Conservation (phyloP, 2,797 vertebrate genomes). For the Anguilla anguilla region DNA sequence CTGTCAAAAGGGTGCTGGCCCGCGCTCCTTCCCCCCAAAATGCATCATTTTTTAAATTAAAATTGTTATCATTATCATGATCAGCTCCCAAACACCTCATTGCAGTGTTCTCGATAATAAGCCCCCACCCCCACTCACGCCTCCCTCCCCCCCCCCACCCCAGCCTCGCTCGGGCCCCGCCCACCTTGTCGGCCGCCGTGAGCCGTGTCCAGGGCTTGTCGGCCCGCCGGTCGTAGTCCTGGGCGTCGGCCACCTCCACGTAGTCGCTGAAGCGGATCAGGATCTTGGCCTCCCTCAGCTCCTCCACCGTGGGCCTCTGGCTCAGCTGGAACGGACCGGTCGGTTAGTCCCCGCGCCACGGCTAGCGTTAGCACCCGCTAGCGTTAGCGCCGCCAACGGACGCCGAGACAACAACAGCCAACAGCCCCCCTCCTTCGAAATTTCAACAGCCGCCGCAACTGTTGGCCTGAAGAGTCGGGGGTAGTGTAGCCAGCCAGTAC, state of each 20-base stretch:
- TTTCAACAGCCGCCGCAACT: background rate
- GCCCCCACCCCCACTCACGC: no score
- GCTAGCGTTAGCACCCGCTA: background rate
- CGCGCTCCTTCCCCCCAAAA: background rate
- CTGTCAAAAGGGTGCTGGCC: background rate
- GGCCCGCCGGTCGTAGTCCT: slow-evolving; percentile 93
- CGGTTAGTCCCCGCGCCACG: background rate
- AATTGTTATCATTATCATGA: no score
- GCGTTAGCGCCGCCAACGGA: no score
- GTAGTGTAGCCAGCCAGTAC: background rate
- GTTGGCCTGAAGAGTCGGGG: background rate
- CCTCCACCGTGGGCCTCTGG: slow-evolving; percentile 94
- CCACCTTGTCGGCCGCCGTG: slow-evolving; percentile 94
- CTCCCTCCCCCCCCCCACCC: no score
- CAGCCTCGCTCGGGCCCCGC: slow-evolving; percentile 25
- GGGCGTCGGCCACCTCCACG: slow-evolving; percentile 93
- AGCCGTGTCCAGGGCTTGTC: slow-evolving; percentile 98
- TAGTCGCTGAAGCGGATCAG: slow-evolving; percentile 98
- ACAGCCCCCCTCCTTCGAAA: background rate
- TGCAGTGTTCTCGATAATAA: no score
- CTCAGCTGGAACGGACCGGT: slow-evolving; percentile 78
- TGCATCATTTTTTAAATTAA: no score
- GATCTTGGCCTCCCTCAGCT: slow-evolving; percentile 93
- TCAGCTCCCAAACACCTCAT: background rate
- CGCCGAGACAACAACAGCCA: background rate